phyloP scores from a whole-genome alignment of 1,140 invertebrate species.

The Chionoecetes opilio region DNA sequence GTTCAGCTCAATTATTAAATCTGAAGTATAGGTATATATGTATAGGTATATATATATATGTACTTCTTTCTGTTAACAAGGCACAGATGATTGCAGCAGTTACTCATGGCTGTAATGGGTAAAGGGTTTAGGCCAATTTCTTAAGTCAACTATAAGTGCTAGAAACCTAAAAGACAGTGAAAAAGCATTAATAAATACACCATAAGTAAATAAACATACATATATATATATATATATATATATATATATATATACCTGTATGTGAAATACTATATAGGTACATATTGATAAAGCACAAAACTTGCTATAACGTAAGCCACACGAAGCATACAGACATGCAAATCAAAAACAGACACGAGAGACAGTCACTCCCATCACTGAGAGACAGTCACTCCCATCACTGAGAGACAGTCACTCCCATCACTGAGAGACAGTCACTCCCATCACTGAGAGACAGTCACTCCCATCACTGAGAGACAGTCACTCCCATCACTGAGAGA shows the following conservation, averaged over 20 bases:
- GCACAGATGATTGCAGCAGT: neutral
- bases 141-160: neutral
- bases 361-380: no score
- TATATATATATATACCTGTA: no score
- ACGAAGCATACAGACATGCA: conserved; percentile 5
- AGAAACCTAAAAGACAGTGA: neutral
- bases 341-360: neutral
- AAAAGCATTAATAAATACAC: neutral
- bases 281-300: neutral
- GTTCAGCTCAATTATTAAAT: neutral
- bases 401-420: no score
- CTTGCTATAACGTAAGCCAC: neutral
- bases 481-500: no score
- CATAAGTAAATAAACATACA: neutral
- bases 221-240: no score
- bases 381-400: no score
- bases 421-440: no score
- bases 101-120: neutral
- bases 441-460: no score
- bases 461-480: no score
- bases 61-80: neutral
- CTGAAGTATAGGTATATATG: neutral
- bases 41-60: conserved; percentile 49
- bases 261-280: neutral
- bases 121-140: neutral